Conservation (phyloP, 2,888 invertebrate species). For the Crioceris asparagi region DNA sequence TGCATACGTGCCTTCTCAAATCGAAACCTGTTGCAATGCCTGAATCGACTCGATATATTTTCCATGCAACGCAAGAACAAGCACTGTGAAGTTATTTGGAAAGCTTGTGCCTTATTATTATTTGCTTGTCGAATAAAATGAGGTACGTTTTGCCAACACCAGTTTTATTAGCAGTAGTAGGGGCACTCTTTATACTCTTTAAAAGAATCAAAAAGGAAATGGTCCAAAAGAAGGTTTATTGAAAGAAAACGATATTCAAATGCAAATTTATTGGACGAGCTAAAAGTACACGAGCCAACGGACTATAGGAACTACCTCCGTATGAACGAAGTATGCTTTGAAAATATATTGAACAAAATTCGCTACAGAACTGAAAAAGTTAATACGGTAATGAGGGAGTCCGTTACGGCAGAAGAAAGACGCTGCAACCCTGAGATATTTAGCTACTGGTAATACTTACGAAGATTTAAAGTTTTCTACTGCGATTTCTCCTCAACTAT, state of each 20-base stretch:
- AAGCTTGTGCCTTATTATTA: no score
- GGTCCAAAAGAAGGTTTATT: not conserved
- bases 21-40: constrained; percentile 3
- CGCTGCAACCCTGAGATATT: not conserved
- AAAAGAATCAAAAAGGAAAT: not conserved
- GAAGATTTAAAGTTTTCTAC: not conserved
- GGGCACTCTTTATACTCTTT: not conserved
- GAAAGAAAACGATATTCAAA: not conserved
- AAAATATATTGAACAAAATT: not conserved
- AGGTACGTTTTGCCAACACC: not conserved
- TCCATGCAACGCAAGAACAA: not conserved
- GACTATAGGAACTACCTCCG: not conserved
- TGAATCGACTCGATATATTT: constrained; percentile 1
- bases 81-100: no score
- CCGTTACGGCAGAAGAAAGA: no score
- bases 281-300: not conserved
- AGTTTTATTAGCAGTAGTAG: not conserved
- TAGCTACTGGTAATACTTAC: not conserved
- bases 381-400: not conserved
- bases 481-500: not conserved
- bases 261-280: not conserved
- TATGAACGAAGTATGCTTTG: not conserved
- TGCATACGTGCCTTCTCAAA: constrained; percentile 1
- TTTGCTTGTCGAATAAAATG: no score
- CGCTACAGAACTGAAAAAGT: not conserved